Evolutionary conservation across 2,797 vertebrate genomes (phyloP).

Genomic region (Danio kyathit): DNA sequence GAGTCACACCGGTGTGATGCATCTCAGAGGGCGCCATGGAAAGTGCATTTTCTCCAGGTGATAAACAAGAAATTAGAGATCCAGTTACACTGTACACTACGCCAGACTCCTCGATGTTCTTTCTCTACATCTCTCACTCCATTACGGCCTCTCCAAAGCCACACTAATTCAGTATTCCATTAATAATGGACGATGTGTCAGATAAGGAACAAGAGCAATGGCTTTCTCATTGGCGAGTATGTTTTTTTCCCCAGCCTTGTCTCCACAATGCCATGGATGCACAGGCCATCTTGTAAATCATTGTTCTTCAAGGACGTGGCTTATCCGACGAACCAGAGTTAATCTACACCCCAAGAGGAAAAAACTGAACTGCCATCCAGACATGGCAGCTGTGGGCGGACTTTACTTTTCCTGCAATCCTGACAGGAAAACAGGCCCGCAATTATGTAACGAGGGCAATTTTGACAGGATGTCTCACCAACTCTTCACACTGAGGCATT

Average conservation of each 20-base stretch:
- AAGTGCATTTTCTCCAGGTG: not conserved
- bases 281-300: constrained; percentile 59
- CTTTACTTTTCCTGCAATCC: constrained; percentile 17
- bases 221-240: not conserved
- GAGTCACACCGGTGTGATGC: not conserved
- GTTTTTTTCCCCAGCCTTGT: not conserved
- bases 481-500: not conserved
- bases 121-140: constrained; percentile 23
- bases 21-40: constrained; percentile 1
- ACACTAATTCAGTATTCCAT: constrained; percentile 30
- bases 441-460: not conserved
- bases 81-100: not conserved
- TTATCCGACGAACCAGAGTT: constrained; percentile 52
- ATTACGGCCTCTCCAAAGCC: constrained; percentile 11
- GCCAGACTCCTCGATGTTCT: not conserved
- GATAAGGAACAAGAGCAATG: constrained; percentile 34
- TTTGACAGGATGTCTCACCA: not conserved
- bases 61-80: constrained; percentile 33
- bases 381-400: not conserved
- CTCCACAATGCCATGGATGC: constrained; percentile 9
- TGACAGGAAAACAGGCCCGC: not conserved
- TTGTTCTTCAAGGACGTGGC: constrained; percentile 48
- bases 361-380: constrained; percentile 17
- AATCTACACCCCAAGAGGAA: constrained; percentile 61
- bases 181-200: constrained; percentile 49